Evolutionary conservation across 2,888 invertebrate genomes (phyloP).

Genomic region (Zygothrica quintamaculata): DNA sequence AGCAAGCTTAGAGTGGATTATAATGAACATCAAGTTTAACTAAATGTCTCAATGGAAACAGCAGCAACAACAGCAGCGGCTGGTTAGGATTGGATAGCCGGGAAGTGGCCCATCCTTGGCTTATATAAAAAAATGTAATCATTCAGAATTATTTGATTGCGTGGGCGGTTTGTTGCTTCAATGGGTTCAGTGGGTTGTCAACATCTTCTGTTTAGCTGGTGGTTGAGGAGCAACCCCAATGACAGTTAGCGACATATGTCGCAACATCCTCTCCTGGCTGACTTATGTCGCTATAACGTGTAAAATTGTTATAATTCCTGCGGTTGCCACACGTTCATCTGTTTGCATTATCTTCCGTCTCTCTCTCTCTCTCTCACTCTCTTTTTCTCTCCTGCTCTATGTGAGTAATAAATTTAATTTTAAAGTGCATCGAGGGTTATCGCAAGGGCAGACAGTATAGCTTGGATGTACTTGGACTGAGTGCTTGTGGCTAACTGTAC

Average conservation of each 20-base stretch:
- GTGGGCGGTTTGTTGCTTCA: conserved; percentile 78
- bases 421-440: no score
- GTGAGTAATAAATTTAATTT: conserved; percentile 70
- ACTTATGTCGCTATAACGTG: conserved; percentile 83
- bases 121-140: conserved; percentile 78
- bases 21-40: conserved; percentile 80
- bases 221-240: conserved; percentile 46
- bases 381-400: no score
- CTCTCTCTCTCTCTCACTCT: no score
- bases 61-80: conserved; percentile 8
- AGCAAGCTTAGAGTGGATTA: conserved; percentile 70
- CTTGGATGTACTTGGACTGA: conserved; percentile 3
- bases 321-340: conserved; percentile 64
- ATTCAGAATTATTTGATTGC: conserved; percentile 82
- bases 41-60: conserved; percentile 75
- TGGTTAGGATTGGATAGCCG: conserved; percentile 28
- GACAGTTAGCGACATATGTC: conserved; percentile 79
- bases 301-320: conserved; percentile 83
- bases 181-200: conserved; percentile 7
- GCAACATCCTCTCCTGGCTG: conserved; percentile 70
- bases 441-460: no score
- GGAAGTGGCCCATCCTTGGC: conserved; percentile 38
- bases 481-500: conserved; percentile 12
- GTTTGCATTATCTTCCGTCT: no score
- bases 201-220: neutral